Base-by-base conservation (phyloP, 2,113 vertebrate genomes). In the Laticauda colubrina region DNA sequence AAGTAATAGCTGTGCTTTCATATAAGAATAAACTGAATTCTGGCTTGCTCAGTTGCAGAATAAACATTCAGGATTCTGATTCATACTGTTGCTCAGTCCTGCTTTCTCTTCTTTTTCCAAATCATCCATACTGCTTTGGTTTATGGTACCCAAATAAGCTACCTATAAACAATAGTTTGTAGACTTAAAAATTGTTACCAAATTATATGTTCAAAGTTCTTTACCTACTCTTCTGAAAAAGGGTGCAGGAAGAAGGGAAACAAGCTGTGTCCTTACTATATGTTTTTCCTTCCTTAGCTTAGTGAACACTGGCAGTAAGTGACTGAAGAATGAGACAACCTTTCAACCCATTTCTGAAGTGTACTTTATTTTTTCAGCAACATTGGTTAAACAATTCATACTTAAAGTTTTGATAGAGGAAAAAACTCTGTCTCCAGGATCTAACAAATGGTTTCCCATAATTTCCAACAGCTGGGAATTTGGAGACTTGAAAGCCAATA, bases 291-390 rank as follows among this genome's bases (percentile, higher is more conserved):
- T 43, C 10, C 39, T 89, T 4, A 14, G 6, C 75, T 43, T 56
- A 26, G 54, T 55, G 20, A 57, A 43, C 21, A 59, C 5, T 23
- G 20, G 24, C 85, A 51, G 10, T 59, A 39, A 11, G 81, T 54
- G 81, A 1, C 69, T 95, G 90, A 95, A 81, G 94, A 93, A 45
- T 12, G 24, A 75, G 11, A 12, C 48, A 53, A 1, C n/a, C n/a
- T 61, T 81, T 75, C 57, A 56, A 11, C 29, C 12, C 8, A 39
- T 91, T 93, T 43, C 88, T 94, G 5, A 94, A 5, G 92, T 88
- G 8, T 48, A 92, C 39, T 54, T 56, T 87, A 29, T 5, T 61
- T 11, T 86, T 18, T 59, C 14, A 93, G 23, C 26, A 24, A n/a
- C 26, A 3, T 23, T 93, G 55, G 34, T n/a, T 90, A 94, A 90